These are phyloP conservation scores for Eupithecia insigniata DNA, from an alignment of 2,888 invertebrate species.

Conservation along the genomic window DNA sequence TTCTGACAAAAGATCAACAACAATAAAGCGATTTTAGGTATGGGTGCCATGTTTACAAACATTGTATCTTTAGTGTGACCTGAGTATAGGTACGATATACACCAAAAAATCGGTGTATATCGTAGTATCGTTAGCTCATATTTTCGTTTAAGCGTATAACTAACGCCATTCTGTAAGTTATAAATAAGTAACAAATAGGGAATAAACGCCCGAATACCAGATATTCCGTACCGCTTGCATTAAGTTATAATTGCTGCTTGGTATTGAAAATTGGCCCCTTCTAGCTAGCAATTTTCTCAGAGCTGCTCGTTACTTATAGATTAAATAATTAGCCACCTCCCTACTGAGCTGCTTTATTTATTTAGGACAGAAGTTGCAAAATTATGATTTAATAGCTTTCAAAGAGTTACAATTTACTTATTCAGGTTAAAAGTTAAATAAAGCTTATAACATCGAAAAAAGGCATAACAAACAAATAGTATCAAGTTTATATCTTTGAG, in stretches of 20 bases:
- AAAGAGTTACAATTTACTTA: too few relatives aligned
- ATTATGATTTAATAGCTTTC: not conserved
- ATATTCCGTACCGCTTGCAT: conserved; percentile 23
- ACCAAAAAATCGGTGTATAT: too few relatives aligned
- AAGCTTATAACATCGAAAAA: not conserved
- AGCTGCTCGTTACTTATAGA: not conserved
- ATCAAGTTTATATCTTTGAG: not conserved
- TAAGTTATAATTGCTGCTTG: conserved; percentile 24
- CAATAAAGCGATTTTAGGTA: too few relatives aligned
- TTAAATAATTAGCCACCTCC: not conserved
- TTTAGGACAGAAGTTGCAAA: not conserved
- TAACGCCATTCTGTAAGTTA: conserved; percentile 39
- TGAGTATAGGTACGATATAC: too few relatives aligned
- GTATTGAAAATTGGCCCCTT: not conserved
- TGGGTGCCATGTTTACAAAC: too few relatives aligned
- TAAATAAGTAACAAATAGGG: conserved; percentile 43
- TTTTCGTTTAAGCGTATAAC: not conserved
- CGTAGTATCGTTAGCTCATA: not conserved
- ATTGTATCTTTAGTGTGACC: too few relatives aligned
- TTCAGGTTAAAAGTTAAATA: not conserved
- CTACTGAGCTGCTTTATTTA: not conserved
- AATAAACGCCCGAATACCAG: conserved; percentile 19
- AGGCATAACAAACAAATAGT: not conserved
- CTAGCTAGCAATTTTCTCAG: not conserved
- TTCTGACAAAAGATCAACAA: too few relatives aligned